Percentiles rank a stretch among this genome's conserved stretches.
Conservation (phyloP, 1,140 invertebrate species). For the Temnothorax curvispinosus region DNA sequence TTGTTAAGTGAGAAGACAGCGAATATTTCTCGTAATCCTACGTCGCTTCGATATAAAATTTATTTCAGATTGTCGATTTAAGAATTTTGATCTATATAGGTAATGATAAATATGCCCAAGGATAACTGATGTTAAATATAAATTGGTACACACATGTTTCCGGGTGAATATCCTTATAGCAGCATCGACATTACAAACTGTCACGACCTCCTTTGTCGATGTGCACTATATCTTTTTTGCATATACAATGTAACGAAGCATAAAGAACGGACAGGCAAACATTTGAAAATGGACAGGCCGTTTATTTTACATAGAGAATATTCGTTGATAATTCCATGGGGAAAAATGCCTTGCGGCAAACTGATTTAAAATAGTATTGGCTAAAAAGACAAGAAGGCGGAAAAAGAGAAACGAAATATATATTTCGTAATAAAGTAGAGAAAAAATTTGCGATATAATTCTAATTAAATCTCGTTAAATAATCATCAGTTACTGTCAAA, state of each 20-base stretch:
- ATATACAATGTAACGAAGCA: slow-evolving; percentile 37
- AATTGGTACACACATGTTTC: slow-evolving; percentile 70
- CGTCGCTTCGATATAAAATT: background rate
- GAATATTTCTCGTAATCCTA: too few relatives aligned
- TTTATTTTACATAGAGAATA: slow-evolving; percentile 49
- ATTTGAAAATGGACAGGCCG: slow-evolving; percentile 35
- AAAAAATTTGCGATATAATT: background rate
- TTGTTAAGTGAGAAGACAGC: background rate
- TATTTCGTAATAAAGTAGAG: background rate
- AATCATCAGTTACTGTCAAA: background rate
- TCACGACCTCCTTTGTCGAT: slow-evolving; percentile 57
- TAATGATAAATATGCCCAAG: slow-evolving; percentile 64
- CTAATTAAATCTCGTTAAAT: background rate
- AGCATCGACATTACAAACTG: slow-evolving; percentile 48
- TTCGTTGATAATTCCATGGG: background rate
- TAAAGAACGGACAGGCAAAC: slow-evolving; percentile 28
- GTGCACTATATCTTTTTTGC: slow-evolving; percentile 43
- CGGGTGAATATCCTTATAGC: slow-evolving; percentile 79
- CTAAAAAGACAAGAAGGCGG: background rate
- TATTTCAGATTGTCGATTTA: background rate
- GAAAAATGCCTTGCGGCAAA: background rate
- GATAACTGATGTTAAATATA: slow-evolving; percentile 74
- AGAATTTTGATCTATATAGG: background rate
- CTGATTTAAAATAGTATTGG: background rate
- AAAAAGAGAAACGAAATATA: background rate